Evolutionary conservation across 2,888 invertebrate genomes (phyloP).

Genomic region (Tipula helvola): DNA sequence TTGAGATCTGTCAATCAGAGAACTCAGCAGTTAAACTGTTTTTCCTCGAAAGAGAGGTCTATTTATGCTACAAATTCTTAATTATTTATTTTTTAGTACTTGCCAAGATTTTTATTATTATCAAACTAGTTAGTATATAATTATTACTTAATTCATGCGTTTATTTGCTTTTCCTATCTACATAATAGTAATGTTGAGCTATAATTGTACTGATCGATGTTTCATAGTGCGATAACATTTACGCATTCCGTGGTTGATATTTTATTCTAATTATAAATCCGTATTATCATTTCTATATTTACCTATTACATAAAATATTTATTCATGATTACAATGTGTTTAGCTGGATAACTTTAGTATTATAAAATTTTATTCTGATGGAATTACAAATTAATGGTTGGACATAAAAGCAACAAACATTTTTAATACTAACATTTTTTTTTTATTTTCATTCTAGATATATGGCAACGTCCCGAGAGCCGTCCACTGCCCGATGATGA

Average conservation of each 20-base stretch:
- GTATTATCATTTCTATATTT: not conserved
- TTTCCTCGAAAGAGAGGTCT: not conserved
- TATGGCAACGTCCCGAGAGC: slow-evolving; percentile 27
- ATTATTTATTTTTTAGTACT: not conserved
- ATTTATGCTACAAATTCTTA: not conserved
- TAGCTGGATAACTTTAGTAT: not conserved
- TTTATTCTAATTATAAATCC: not conserved
- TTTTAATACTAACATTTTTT: not conserved
- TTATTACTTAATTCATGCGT: not conserved
- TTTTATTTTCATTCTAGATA: not conserved
- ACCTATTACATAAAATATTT: not conserved
- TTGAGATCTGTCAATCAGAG: not conserved
- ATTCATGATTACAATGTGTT: not conserved
- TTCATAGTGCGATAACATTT: no score
- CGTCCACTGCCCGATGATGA: slow-evolving; percentile 25
- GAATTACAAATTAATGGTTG: not conserved
- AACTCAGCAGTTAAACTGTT: not conserved
- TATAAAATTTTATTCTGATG: no score
- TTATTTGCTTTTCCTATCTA: not conserved
- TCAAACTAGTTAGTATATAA: not conserved
- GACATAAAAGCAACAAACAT: not conserved
- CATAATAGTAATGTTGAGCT: not conserved
- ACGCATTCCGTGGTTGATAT: no score
- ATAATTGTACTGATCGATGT: no score
- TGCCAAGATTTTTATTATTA: not conserved